Conservation (phyloP, 2,113 vertebrate genomes). For the Sitta europaea region DNA sequence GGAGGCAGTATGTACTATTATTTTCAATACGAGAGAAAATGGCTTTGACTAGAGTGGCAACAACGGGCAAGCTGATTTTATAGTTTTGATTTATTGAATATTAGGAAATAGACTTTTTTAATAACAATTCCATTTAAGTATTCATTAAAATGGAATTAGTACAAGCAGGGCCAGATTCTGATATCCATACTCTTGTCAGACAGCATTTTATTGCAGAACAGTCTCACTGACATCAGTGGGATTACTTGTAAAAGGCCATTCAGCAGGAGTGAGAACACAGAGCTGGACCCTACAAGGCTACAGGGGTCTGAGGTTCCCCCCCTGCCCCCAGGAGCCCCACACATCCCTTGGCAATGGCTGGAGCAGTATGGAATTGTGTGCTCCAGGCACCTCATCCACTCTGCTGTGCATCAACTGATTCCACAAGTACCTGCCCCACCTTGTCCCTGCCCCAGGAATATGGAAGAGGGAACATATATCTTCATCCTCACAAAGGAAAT, state of each 20-base stretch:
- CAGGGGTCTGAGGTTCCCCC: background rate
- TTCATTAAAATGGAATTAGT: conserved; percentile 68
- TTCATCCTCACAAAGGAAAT: background rate
- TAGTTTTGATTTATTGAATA: conserved; percentile 64
- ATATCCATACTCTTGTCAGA: conserved; percentile 58
- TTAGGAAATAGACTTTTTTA: conserved; percentile 60
- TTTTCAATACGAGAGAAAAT: conserved; percentile 10
- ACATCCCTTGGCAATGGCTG: background rate
- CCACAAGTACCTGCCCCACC: background rate
- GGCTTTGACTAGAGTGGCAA: conserved; percentile 43
- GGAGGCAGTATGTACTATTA: background rate
- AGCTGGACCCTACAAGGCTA: background rate
- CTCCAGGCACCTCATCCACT: background rate
- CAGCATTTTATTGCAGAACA: conserved; percentile 50
- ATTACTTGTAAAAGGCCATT: conserved; percentile 41
- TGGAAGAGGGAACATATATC: background rate
- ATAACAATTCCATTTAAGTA: conserved; percentile 55
- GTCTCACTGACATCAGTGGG: conserved; percentile 50
- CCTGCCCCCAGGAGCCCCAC: background rate
- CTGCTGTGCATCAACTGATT: background rate
- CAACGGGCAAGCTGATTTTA: conserved; percentile 44
- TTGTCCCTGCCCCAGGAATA: background rate
- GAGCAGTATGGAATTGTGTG: background rate
- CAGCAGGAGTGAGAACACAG: background rate
- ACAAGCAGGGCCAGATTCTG: conserved; percentile 49